Percentiles rank a stretch among this genome's conserved stretches.
These are phyloP conservation scores for Brachyrhaphis roseni DNA, from an alignment of 2,797 vertebrate genomes.

Conservation along the genomic window DNA sequence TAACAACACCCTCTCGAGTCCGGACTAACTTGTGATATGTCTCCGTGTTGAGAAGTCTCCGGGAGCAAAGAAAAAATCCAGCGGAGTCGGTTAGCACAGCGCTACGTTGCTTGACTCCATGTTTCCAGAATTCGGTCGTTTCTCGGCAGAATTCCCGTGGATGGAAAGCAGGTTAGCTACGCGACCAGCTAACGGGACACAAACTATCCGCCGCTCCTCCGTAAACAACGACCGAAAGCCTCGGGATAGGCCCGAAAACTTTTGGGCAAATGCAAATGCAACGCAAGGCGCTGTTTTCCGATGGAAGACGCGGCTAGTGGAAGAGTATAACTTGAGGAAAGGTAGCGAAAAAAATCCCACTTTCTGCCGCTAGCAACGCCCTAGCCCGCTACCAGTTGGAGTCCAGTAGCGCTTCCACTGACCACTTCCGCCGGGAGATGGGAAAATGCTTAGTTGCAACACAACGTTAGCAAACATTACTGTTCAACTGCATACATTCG, in stretches of 20 bases:
- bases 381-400: slow-evolving; percentile 73
- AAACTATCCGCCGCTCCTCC: slow-evolving; percentile 47
- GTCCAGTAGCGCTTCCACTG: slow-evolving; percentile 63
- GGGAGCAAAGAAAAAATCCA: slow-evolving; percentile 26
- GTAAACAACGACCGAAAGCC: slow-evolving; percentile 38
- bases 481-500: not conserved
- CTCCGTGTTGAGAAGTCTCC: slow-evolving; percentile 45
- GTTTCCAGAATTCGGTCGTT: slow-evolving; percentile 77
- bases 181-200: slow-evolving; percentile 71
- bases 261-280: not conserved
- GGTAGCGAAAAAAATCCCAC: slow-evolving; percentile 56
- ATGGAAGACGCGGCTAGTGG: slow-evolving; percentile 33
- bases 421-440: slow-evolving; percentile 79
- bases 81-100: slow-evolving; percentile 57
- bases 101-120: slow-evolving; percentile 78
- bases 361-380: slow-evolving; percentile 81
- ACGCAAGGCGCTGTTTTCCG: slow-evolving; percentile 12
- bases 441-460: slow-evolving; percentile 37
- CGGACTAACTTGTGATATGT: slow-evolving; percentile 29
- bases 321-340: slow-evolving; percentile 48
- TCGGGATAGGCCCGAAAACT: slow-evolving; percentile 25
- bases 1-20: slow-evolving; percentile 44
- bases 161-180: slow-evolving; percentile 65
- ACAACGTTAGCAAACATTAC: slow-evolving; percentile 5
- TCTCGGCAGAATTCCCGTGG: slow-evolving; percentile 76